Conservation (phyloP, 2,797 vertebrate species). For the Chelmon rostratus region DNA sequence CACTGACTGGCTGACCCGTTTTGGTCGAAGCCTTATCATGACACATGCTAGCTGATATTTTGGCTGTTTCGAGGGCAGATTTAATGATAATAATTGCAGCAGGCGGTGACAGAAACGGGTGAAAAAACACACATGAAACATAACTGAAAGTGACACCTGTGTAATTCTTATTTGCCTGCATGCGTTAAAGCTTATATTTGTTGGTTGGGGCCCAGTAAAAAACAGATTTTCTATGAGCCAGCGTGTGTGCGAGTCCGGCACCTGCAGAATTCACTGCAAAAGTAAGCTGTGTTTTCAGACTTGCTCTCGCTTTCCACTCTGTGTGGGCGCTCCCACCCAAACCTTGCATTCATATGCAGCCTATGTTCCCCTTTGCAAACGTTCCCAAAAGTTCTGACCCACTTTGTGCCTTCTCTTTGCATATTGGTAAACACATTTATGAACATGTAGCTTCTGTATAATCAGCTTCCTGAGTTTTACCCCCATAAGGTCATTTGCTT, state of each 20-base stretch:
- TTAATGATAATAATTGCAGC: neutral
- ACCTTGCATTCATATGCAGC: constrained; percentile 53
- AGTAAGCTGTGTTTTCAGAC: neutral
- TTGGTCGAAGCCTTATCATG: neutral
- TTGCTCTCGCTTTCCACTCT: constrained; percentile 10
- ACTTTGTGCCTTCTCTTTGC: constrained; percentile 71
- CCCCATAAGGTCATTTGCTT: constrained; percentile 73
- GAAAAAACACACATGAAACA: neutral
- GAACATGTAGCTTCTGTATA: constrained; percentile 74
- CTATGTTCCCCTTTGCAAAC: constrained; percentile 49
- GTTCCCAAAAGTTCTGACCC: constrained; percentile 76
- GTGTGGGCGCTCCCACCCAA: constrained; percentile 40
- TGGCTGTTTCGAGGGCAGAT: neutral
- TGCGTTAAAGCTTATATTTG: no score
- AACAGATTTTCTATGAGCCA: no score
- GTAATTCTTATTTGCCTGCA: neutral
- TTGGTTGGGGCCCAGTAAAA: no score
- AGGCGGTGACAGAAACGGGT: neutral
- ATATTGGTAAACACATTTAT: constrained; percentile 78
- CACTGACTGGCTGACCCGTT: neutral
- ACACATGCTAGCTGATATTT: neutral
- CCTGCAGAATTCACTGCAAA: neutral
- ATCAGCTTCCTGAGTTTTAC: constrained; percentile 69
- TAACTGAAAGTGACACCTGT: neutral
- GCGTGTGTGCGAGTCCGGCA: constrained; percentile 2